Evolutionary conservation across 2,888 invertebrate species (phyloP).

Genomic region (Nomada ruficornis): DNA sequence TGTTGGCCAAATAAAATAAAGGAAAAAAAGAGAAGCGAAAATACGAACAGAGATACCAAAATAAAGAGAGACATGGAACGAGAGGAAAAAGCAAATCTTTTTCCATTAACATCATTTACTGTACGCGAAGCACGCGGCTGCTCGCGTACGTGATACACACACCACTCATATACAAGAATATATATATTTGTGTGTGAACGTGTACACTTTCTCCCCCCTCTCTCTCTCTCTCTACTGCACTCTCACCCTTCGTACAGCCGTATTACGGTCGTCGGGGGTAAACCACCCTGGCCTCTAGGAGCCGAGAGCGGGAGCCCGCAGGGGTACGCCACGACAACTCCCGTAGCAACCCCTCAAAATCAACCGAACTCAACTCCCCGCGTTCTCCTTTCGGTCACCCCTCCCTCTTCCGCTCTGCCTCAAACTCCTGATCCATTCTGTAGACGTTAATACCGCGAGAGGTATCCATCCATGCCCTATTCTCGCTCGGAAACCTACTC

Average conservation of each 20-base stretch:
- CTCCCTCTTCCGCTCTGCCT: slow-evolving; percentile 81
- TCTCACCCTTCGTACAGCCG: slow-evolving; percentile 74
- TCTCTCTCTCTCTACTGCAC: slow-evolving; percentile 38
- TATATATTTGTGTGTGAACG: slow-evolving; percentile 1
- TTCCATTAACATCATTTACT: slow-evolving; percentile 59
- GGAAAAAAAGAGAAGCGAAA: not conserved
- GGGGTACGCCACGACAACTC: slow-evolving; percentile 84
- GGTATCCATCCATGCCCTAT: slow-evolving; percentile 72
- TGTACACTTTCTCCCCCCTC: slow-evolving; percentile 11
- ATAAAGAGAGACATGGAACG: not conserved
- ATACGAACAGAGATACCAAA: not conserved
- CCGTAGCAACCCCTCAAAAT: slow-evolving; percentile 84
- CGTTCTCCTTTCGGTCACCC: slow-evolving; percentile 51
- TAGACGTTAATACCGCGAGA: slow-evolving; percentile 86
- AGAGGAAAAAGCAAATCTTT: slow-evolving; percentile 46
- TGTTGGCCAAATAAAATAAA: not conserved
- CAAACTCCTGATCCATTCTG: slow-evolving; percentile 84
- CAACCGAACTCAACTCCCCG: slow-evolving; percentile 78
- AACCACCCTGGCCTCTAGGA: slow-evolving; percentile 77
- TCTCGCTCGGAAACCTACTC: slow-evolving; percentile 79
- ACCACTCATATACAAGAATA: not conserved
- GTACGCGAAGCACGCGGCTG: slow-evolving; percentile 69
- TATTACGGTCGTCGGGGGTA: slow-evolving; percentile 79
- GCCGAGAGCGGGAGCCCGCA: slow-evolving; percentile 79
- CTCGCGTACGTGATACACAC: slow-evolving; percentile 64